Evolutionary conservation across 2,797 vertebrate species (phyloP).

Genomic region (Artibeus jamaicensis): DNA sequence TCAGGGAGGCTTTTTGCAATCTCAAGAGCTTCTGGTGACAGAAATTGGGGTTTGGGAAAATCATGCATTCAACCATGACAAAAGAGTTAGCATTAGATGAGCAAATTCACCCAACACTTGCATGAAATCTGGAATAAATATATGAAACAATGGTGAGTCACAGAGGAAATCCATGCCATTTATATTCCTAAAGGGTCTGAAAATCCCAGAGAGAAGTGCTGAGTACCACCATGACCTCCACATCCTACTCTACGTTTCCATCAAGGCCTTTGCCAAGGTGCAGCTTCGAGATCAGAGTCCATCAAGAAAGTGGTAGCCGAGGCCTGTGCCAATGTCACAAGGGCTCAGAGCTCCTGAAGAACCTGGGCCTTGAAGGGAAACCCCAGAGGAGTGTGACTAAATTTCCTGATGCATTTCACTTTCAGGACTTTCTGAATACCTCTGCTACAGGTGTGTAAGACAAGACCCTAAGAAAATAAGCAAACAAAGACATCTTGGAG

Average conservation of each 20-base stretch:
- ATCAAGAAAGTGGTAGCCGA: background rate
- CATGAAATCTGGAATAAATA: background rate
- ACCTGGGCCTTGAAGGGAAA: background rate
- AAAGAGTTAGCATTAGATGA: background rate
- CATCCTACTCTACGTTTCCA: background rate
- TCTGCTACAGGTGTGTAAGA: background rate
- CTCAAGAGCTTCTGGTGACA: background rate
- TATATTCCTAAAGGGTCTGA: background rate
- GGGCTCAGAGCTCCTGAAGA: background rate
- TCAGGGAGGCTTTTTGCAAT: background rate
- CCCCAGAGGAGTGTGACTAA: background rate
- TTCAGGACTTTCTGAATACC: background rate
- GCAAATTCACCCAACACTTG: background rate
- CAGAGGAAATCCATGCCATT: background rate
- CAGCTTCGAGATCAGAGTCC: background rate
- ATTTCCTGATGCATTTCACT: background rate
- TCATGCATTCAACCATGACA: background rate
- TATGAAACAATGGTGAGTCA: background rate
- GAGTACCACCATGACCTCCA: background rate
- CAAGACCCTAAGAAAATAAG: background rate
- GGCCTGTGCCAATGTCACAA: background rate
- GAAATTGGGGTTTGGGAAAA: background rate
- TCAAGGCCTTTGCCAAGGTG: background rate
- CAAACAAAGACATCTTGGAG: background rate
- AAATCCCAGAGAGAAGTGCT: background rate